A percentile compares a stretch with the other conserved stretches of the same genome.
These are phyloP conservation scores for Pyralis farinalis DNA, from an alignment of 2,888 invertebrate species.

Conservation along the genomic window DNA sequence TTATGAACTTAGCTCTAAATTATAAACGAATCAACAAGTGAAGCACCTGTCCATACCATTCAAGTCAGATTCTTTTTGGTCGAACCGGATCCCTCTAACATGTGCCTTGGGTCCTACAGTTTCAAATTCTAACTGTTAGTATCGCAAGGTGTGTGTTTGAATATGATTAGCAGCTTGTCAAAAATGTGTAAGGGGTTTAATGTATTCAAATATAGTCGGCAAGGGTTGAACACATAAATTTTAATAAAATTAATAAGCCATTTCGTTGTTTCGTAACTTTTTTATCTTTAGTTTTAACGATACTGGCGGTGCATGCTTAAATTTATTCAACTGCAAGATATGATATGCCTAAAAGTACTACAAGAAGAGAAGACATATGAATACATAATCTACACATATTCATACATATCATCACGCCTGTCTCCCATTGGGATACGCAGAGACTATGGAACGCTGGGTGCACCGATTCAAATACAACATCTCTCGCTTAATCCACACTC, in stretches of 20 bases:
- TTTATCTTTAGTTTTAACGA: slow-evolving; percentile 10
- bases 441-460: no score
- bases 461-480: no score
- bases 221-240: slow-evolving; percentile 58
- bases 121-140: slow-evolving; percentile 68
- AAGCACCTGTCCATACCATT: slow-evolving; percentile 36
- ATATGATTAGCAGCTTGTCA: slow-evolving; percentile 81
- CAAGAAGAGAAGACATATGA: no score
- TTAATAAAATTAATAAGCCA: slow-evolving; percentile 34
- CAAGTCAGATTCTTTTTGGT: slow-evolving; percentile 59
- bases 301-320: background rate
- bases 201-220: slow-evolving; percentile 66
- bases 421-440: no score
- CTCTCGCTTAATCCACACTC: no score
- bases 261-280: slow-evolving; percentile 2
- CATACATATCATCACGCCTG: no score
- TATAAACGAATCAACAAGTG: slow-evolving; percentile 7
- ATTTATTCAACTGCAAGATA: no score
- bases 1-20: background rate
- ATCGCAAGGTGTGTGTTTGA: slow-evolving; percentile 74
- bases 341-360: no score
- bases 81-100: slow-evolving; percentile 45
- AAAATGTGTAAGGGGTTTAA: slow-evolving; percentile 67
- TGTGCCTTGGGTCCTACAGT: slow-evolving; percentile 53
- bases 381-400: no score